Percentiles rank a stretch among this genome's conserved stretches.
Conservation (phyloP, 1,140 invertebrate genomes). For the Pachyrhynchus sulphureomaculatus region DNA sequence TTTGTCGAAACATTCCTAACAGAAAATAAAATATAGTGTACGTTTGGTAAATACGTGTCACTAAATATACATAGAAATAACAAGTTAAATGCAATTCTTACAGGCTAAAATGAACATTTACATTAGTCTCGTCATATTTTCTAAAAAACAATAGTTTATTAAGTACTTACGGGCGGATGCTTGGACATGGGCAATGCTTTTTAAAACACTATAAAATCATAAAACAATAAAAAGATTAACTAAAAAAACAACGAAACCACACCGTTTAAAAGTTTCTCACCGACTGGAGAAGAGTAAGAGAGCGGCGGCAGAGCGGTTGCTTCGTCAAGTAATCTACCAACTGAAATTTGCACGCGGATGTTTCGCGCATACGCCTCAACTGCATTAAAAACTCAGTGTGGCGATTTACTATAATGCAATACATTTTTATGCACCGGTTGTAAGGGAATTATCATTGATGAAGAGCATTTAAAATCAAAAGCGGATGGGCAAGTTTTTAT, state of each 20-base stretch:
- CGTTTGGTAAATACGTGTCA: background rate
- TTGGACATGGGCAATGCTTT: constrained; percentile 26
- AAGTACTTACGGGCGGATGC: constrained; percentile 19
- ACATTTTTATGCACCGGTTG: background rate
- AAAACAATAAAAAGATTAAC: constrained; percentile 7
- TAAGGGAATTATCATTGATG: background rate
- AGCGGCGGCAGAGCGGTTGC: background rate
- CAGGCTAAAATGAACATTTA: background rate
- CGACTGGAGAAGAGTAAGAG: constrained; percentile 10
- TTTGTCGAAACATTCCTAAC: background rate
- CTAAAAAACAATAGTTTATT: background rate
- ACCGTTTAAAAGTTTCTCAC: constrained; percentile 18
- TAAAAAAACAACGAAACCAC: constrained; percentile 15
- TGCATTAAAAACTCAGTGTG: constrained; percentile 1
- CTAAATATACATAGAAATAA: background rate
- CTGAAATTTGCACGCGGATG: constrained; percentile 23
- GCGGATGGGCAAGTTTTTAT: too few species aligned
- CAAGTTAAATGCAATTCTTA: background rate
- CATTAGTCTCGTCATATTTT: background rate
- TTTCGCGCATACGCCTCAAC: constrained; percentile 23
- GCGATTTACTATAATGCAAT: background rate
- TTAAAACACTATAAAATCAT: constrained; percentile 10
- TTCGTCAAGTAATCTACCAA: constrained; percentile 9
- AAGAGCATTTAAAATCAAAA: too few species aligned
- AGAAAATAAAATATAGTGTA: background rate